A percentile compares a stretch with the other conserved stretches of the same genome.
Conservation (phyloP, 2,797 vertebrate species). For the Poliocrania exsul region DNA sequence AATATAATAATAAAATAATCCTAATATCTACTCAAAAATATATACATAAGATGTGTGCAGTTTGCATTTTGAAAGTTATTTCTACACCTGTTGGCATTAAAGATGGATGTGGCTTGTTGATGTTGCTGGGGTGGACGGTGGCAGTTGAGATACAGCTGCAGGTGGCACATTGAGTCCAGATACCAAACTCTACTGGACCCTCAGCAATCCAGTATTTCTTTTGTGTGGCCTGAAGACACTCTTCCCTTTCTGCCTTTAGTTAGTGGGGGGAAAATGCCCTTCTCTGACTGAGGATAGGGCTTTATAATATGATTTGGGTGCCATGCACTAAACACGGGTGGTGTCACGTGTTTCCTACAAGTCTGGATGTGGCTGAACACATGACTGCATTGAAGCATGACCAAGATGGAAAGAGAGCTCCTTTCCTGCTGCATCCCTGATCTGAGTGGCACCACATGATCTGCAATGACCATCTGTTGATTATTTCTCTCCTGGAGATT, state of each 20-base stretch:
- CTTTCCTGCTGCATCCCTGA: background rate
- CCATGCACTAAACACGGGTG: background rate
- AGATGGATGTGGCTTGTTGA: background rate
- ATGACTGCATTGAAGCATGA: background rate
- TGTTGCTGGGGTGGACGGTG: background rate
- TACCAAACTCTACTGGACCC: background rate
- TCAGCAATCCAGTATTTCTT: background rate
- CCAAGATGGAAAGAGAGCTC: background rate
- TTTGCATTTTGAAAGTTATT: background rate
- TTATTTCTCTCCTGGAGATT: conserved; percentile 19
- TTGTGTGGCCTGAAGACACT: background rate
- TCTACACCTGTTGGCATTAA: background rate
- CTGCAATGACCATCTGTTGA: conserved; percentile 31
- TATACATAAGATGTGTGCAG: background rate
- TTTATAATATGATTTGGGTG: background rate
- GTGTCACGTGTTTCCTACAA: background rate
- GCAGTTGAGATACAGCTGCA: background rate
- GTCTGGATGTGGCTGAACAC: background rate
- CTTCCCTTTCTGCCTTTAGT: background rate
- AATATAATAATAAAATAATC: background rate
- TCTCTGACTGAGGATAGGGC: background rate
- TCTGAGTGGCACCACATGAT: background rate
- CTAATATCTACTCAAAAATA: background rate
- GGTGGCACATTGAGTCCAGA: fast-evolving
- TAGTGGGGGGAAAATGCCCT: background rate